phyloP scores from a whole-genome alignment of 2,113 vertebrate genomes.

The Numida meleagris region DNA sequence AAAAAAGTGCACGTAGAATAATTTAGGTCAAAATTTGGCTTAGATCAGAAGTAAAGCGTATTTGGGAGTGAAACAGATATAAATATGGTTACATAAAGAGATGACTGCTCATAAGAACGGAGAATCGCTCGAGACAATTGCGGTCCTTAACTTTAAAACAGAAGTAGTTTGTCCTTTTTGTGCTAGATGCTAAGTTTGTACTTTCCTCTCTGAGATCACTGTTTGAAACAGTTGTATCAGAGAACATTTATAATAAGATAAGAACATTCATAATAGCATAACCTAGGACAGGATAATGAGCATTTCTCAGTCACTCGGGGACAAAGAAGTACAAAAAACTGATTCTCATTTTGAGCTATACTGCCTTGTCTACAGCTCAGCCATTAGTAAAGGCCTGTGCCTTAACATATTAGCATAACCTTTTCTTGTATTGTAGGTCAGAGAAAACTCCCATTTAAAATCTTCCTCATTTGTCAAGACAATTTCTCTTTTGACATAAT shows the following conservation, averaged over 20 bases:
- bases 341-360: not conserved
- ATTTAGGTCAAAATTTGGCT: not conserved
- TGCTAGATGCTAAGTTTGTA: slow-evolving; percentile 12
- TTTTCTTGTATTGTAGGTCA: slow-evolving; percentile 53
- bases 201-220: slow-evolving; percentile 32
- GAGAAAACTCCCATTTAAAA: slow-evolving; percentile 61
- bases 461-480: slow-evolving; percentile 67
- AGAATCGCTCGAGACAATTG: not conserved
- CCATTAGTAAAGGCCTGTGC: slow-evolving; percentile 47
- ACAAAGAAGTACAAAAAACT: slow-evolving; percentile 31
- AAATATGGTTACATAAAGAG: not conserved
- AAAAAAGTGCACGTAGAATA: not conserved
- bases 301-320: slow-evolving; percentile 41
- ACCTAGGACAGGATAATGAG: slow-evolving; percentile 56
- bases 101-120: not conserved
- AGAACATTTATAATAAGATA: slow-evolving; percentile 56
- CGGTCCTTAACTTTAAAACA: slow-evolving; percentile 6
- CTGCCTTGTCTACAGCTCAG: slow-evolving; percentile 22
- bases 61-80: not conserved
- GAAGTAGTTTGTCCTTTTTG: not conserved
- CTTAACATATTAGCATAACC: slow-evolving; percentile 64
- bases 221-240: not conserved
- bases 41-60: not conserved
- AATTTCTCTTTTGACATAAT: slow-evolving; percentile 59
- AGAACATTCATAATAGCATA: slow-evolving; percentile 39